These are phyloP conservation scores for Scylla paramamosain DNA, from an alignment of 1,140 invertebrate species.

Conservation along the genomic window DNA sequence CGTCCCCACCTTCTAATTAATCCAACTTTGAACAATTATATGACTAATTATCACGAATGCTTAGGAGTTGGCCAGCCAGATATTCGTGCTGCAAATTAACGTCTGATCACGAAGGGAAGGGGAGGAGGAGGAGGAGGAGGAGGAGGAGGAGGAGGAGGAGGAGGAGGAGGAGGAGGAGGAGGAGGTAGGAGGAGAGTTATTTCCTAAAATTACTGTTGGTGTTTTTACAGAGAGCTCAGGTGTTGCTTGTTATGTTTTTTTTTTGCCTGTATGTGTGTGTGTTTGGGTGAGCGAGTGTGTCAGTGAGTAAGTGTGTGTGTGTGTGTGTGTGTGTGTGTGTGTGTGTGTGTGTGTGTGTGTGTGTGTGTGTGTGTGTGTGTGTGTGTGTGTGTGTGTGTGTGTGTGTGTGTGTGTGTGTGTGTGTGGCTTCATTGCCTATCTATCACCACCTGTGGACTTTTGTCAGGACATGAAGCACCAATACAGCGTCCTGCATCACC, in stretches of 20 bases:
- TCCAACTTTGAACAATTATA: background rate
- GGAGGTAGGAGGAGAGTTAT: background rate
- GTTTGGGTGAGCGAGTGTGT: slow-evolving; percentile 4
- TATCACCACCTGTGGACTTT: background rate
- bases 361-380: slow-evolving; percentile 30
- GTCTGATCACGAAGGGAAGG: background rate
- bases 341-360: slow-evolving; percentile 16
- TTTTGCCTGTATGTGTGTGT: background rate
- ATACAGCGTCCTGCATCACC: background rate
- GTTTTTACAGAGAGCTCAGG: background rate
- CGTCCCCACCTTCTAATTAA: background rate
- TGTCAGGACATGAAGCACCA: background rate
- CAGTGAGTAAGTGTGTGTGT: slow-evolving; percentile 44
- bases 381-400: slow-evolving; percentile 41
- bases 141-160: slow-evolving; percentile 15
- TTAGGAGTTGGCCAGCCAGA: background rate
- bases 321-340: slow-evolving; percentile 42
- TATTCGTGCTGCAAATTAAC: background rate
- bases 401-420: slow-evolving; percentile 42
- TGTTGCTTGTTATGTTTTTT: slow-evolving; percentile 32
- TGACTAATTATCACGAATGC: slow-evolving; percentile 4
- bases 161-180: background rate
- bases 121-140: background rate
- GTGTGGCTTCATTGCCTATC: background rate
- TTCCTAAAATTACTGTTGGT: slow-evolving; percentile 8